These are phyloP conservation scores for Idaea dimidiata DNA, from an alignment of 2,888 invertebrate genomes.

Conservation along the genomic window DNA sequence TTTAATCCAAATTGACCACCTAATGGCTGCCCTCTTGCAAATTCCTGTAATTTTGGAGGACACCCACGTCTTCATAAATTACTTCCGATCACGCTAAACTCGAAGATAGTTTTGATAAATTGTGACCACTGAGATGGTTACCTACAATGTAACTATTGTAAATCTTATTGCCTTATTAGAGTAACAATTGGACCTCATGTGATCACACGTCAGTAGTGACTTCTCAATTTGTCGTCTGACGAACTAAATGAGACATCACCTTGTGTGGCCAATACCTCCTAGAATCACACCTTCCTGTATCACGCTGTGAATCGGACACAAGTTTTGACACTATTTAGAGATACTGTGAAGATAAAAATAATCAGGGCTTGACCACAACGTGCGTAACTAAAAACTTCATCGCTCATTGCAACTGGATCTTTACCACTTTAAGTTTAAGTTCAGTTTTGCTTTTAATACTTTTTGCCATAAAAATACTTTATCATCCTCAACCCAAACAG, in stretches of 20 bases:
- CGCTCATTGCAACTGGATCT: slow-evolving; percentile 17
- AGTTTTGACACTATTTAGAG: slow-evolving; percentile 75
- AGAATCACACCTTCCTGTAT: slow-evolving; percentile 70
- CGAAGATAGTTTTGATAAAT: slow-evolving; percentile 35
- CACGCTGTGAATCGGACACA: slow-evolving; percentile 73
- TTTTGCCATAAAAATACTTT: slow-evolving; percentile 58
- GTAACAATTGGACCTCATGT: slow-evolving; percentile 66
- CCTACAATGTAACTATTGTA: slow-evolving; percentile 39
- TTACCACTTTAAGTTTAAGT: slow-evolving; percentile 17
- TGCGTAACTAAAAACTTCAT: slow-evolving; percentile 16
- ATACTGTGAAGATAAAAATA: slow-evolving; percentile 69
- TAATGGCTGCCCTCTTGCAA: slow-evolving; percentile 42
- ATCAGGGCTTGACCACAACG: slow-evolving; percentile 71
- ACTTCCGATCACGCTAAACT: slow-evolving; percentile 65
- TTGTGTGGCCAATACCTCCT: slow-evolving; percentile 70
- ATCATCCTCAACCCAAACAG: slow-evolving; percentile 63
- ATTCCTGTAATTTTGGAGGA: slow-evolving; percentile 36
- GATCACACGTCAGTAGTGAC: slow-evolving; percentile 44
- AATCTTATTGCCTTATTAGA: slow-evolving; percentile 39
- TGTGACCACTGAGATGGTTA: slow-evolving; percentile 32
- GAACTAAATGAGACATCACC: slow-evolving; percentile 66
- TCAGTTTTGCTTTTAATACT: slow-evolving; percentile 12
- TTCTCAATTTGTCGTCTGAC: slow-evolving; percentile 66
- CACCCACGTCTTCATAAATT: slow-evolving; percentile 48
- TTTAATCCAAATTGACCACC: slow-evolving; percentile 37